Evolutionary conservation across 2,797 vertebrate genomes (phyloP), one percentile per base, ranked within the genome.

Genomic region (Chelonia mydas): DNA sequence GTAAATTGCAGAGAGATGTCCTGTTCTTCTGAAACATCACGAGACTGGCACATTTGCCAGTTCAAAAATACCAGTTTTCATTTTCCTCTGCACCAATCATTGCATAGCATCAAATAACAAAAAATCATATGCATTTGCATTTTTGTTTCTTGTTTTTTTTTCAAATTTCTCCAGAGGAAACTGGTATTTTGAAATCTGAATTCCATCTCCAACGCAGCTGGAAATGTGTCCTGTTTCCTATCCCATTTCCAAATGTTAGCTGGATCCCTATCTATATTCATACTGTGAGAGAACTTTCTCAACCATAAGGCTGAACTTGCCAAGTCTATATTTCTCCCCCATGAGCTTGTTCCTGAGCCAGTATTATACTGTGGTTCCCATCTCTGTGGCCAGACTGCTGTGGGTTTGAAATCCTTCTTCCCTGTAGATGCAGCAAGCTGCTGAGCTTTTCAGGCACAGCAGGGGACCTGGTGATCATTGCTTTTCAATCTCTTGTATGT

Each of bases 1-100:
- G 31, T 86, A 96, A 96, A 93, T 87, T 28, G 85, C 81, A 1
- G 2, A 51, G 94, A 96, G 92, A 88, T 93, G 87, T 80, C 84
- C 96, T 49, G 0, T 68, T 91, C 93, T 90, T 89, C 65, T 92
- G 88, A 95, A 93, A 78, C 17, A 7, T 86, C 68, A 78, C 83
- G 54, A 86, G 96, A 84, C 86, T 90, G 91, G 91, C 82, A 91
- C 65, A n/a, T 89, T 92, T 90, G 37, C 74, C 88, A n/a, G 31
- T 27, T 77, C n/a, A 86, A 61, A 54, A 53, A 47, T 8, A 50
- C 37, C 47, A 15, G 8, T 23, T 23, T 8, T 82, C 81, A 25
- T 57, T 55, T 82, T 82, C 51, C 27, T 25, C n/a, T 49, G 27
- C 21, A 61, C 17, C 25, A n/a, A 72, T 68, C n/a, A 84, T 68